A percentile compares a stretch with the other conserved stretches of the same genome.
phyloP scores from a whole-genome alignment of 1,140 invertebrate genomes.

The Drosophila nebulosa region DNA sequence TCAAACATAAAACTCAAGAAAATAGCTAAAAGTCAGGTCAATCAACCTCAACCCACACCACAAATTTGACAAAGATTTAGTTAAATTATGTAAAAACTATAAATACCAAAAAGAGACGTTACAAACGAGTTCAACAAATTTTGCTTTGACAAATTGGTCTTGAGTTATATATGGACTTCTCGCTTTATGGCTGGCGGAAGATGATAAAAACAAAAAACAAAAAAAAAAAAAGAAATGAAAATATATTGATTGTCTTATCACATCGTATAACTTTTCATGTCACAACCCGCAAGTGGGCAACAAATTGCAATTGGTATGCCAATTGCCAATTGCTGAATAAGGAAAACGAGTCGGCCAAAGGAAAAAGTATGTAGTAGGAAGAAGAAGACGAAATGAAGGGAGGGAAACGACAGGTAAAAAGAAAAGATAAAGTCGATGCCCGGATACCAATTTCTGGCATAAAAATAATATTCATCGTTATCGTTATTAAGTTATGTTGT shows the following conservation, averaged over 20 bases:
- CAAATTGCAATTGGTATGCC: constrained; percentile 33
- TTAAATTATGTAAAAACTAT: not conserved
- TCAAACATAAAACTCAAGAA: too few relatives aligned
- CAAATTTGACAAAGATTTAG: not conserved
- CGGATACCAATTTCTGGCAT: constrained; percentile 55
- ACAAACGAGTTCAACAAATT: constrained; percentile 29
- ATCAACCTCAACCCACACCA: not conserved
- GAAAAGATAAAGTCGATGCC: constrained; percentile 30
- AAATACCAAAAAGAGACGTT: not conserved
- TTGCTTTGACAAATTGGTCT: constrained; percentile 46
- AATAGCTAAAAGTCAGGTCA: not conserved
- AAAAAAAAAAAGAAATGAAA: constrained; percentile 44
- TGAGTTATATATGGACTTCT: constrained; percentile 2
- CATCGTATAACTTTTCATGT: constrained; percentile 74
- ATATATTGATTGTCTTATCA: constrained; percentile 79
- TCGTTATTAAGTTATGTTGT: constrained; percentile 78
- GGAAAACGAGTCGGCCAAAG: not conserved
- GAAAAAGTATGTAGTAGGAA: too few relatives aligned
- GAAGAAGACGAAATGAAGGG: not conserved
- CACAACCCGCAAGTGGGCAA: constrained; percentile 51
- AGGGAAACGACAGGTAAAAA: not conserved
- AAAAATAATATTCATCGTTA: constrained; percentile 80
- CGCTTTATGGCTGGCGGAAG: too few relatives aligned
- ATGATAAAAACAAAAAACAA: not conserved
- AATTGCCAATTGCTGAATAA: not conserved